These are phyloP conservation scores for Pogonophryne albipinna DNA, from an alignment of 2,797 vertebrate species.

Conservation along the genomic window DNA sequence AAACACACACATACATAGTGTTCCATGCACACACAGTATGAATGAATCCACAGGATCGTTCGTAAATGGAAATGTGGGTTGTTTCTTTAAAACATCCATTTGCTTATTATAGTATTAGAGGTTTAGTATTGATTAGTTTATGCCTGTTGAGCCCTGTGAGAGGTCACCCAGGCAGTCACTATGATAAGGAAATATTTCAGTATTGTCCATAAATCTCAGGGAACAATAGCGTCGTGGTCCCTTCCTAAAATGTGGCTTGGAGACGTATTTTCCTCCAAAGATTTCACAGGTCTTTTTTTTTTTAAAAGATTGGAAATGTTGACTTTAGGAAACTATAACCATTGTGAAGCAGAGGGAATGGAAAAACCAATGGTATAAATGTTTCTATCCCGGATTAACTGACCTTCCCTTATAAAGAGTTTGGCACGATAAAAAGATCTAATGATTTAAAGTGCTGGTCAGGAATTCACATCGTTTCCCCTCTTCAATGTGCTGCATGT, in stretches of 20 bases:
- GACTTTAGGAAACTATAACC: slow-evolving; percentile 57
- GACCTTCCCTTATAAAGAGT: slow-evolving; percentile 44
- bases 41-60: not conserved
- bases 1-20: slow-evolving; percentile 18
- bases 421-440: slow-evolving; percentile 49
- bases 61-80: too few species aligned
- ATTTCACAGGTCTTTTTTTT: slow-evolving; percentile 11
- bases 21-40: slow-evolving; percentile 4
- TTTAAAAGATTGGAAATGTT: slow-evolving; percentile 41
- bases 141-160: slow-evolving; percentile 13
- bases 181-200: slow-evolving; percentile 62
- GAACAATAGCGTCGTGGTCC: slow-evolving; percentile 60
- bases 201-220: slow-evolving; percentile 55
- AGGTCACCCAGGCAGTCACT: slow-evolving; percentile 35
- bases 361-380: slow-evolving; percentile 50
- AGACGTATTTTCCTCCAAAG: slow-evolving; percentile 46
- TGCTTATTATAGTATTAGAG: not conserved
- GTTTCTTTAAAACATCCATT: slow-evolving; percentile 13
- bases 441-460: slow-evolving; percentile 44
- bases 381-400: slow-evolving; percentile 35
- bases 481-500: not conserved
- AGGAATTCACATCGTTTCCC: slow-evolving; percentile 26
- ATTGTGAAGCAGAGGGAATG: slow-evolving; percentile 56
- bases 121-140: slow-evolving; percentile 9
- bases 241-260: slow-evolving; percentile 47